Conservation (phyloP, 2,113 vertebrate species). For the Carettochelys insculpta region DNA sequence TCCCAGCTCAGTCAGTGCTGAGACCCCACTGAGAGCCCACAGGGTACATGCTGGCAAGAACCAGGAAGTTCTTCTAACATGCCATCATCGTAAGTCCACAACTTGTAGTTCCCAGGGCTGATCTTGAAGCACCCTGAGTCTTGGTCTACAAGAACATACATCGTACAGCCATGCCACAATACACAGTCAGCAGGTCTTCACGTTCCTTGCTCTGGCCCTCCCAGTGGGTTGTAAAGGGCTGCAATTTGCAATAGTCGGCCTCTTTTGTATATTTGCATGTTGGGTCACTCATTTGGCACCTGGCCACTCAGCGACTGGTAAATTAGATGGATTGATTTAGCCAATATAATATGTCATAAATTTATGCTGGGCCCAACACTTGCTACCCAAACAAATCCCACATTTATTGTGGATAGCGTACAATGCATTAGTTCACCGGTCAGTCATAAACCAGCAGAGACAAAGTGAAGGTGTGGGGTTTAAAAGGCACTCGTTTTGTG, state of each 20-base stretch:
- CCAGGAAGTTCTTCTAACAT: too few species aligned
- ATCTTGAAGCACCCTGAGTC: too few species aligned
- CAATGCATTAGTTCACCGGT: background rate
- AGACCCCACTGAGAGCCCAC: too few species aligned
- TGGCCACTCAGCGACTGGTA: background rate
- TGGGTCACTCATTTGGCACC: background rate
- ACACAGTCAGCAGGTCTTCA: background rate
- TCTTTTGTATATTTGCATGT: background rate
- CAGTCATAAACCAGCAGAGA: background rate
- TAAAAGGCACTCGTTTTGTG: background rate
- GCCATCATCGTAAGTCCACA: too few species aligned
- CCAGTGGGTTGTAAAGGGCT: background rate
- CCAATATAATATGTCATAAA: background rate
- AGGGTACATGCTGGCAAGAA: too few species aligned
- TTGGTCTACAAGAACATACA: too few species aligned
- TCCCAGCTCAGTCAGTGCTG: too few species aligned
- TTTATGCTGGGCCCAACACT: background rate
- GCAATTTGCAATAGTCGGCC: background rate
- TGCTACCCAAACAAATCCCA: background rate
- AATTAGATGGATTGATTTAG: background rate
- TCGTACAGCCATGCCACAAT: background rate
- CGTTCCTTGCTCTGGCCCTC: background rate
- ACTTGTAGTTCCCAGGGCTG: too few species aligned
- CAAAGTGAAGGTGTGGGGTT: background rate
- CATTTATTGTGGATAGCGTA: background rate